phyloP scores from a whole-genome alignment of 1,140 invertebrate species.

The Zophobas morio region DNA sequence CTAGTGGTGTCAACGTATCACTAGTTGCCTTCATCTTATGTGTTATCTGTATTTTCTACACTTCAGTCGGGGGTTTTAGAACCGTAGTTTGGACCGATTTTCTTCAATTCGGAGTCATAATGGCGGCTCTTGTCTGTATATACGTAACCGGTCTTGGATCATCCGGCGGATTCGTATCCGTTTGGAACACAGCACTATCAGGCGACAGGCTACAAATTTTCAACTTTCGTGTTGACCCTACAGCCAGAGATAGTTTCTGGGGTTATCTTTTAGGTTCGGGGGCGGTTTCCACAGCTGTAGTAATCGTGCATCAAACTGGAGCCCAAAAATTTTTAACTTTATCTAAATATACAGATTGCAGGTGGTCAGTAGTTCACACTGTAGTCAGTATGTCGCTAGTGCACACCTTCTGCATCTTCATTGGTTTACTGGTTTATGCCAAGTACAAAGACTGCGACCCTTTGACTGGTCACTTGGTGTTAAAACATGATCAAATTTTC shows the following conservation, averaged over 20 bases:
- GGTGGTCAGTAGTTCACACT: slow-evolving; percentile 67
- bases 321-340: slow-evolving; percentile 75
- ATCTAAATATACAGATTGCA: slow-evolving; percentile 68
- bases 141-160: slow-evolving; percentile 75
- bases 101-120: slow-evolving; percentile 78
- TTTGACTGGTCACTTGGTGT: slow-evolving; percentile 70
- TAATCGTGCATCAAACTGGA: slow-evolving; percentile 73
- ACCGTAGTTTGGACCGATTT: slow-evolving; percentile 83
- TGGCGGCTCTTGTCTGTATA: slow-evolving; percentile 77
- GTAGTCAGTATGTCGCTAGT: slow-evolving; percentile 68
- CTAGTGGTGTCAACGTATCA: slow-evolving; percentile 78
- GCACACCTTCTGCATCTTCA: slow-evolving; percentile 69
- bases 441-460: slow-evolving; percentile 83
- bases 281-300: slow-evolving; percentile 72
- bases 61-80: slow-evolving; percentile 81
- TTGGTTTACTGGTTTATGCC: slow-evolving; percentile 81
- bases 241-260: slow-evolving; percentile 74
- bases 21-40: slow-evolving; percentile 79
- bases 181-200: slow-evolving; percentile 68
- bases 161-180: slow-evolving; percentile 74
- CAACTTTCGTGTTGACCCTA: slow-evolving; percentile 70
- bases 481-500: slow-evolving; percentile 69
- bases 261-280: slow-evolving; percentile 72
- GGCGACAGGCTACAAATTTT: slow-evolving; percentile 69
- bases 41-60: slow-evolving; percentile 84